Evolutionary conservation across 2,888 invertebrate genomes (phyloP), one percentile per base, ranked within the genome.

Genomic region (Drosophila birchii): DNA sequence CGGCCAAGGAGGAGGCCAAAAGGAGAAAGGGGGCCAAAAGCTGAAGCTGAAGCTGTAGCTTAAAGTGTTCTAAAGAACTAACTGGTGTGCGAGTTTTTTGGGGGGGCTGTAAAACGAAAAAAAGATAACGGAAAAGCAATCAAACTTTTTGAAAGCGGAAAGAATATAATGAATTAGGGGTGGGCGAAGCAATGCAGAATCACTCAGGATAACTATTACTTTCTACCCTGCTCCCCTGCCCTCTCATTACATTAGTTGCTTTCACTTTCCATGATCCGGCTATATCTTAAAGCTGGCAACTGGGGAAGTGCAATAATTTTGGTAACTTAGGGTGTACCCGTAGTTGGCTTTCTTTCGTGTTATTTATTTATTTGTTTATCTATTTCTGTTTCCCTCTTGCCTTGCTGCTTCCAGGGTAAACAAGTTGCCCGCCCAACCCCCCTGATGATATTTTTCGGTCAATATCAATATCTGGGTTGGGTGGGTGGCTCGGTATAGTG

Each of bases 401-500:
- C 29, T 18, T 39, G 54, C 45, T 70, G 61, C 73, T 70, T 39
- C 16, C 53, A 45, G 53, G 66, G 45, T 67, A 67, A 67, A 67
- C 66, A 67, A 64, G 45, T 61, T 39, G 20, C 23, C 20, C 47
- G 2, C 9, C 45, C 26, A n/a, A n/a, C n/a, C 7, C 20, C 43
- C 8, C 0, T 39, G 61, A 44, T 72, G 68, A 55, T 72, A 59
- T 63, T 73, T 69, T 75, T 76, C 56, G 79, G 79, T 76, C 79
- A 78, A 76, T 76, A 78, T 68, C 76, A 79, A 78, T 78, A 78
- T 75, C 58, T 75, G 78, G 39, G 39, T 49, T 23, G 29, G 26
- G 26, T 26, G 26, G 26, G 4, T 26, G 16, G 23, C 14, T 20
- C n/a, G 44, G n/a, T 8, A 2, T 12, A 5, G 1, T n/a, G 39